Conservation (phyloP, 1,140 invertebrate species). For the Sycophaga agraensis region DNA sequence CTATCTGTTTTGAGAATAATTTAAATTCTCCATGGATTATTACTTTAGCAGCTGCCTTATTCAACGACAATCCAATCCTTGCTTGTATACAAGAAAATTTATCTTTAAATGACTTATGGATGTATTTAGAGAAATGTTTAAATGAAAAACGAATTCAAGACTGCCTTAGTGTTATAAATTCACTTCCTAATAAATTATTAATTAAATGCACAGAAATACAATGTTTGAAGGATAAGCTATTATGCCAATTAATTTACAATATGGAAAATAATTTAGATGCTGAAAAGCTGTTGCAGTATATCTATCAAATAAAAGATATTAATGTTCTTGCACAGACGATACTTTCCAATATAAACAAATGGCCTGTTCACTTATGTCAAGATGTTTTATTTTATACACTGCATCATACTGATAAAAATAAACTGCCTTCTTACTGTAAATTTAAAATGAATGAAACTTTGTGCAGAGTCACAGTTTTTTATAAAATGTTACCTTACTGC, state of each 20-base stretch:
- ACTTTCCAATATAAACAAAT: constrained; percentile 40
- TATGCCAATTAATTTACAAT: constrained; percentile 53
- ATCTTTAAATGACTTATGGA: constrained; percentile 39
- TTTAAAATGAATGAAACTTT: constrained; percentile 51
- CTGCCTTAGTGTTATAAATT: constrained; percentile 42
- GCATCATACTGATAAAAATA: constrained; percentile 39
- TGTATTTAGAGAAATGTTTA: constrained; percentile 37
- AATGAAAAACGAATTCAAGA: constrained; percentile 32
- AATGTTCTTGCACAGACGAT: constrained; percentile 40
- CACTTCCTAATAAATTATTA: constrained; percentile 37
- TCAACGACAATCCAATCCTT: constrained; percentile 55
- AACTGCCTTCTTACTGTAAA: constrained; percentile 47
- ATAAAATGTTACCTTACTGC: constrained; percentile 52
- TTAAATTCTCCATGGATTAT: constrained; percentile 50
- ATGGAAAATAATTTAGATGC: constrained; percentile 32
- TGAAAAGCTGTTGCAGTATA: constrained; percentile 32
- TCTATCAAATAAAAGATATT: constrained; percentile 48
- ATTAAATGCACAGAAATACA: constrained; percentile 44
- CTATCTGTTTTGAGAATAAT: constrained; percentile 52
- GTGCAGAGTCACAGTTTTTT: constrained; percentile 50
- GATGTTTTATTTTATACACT: constrained; percentile 38
- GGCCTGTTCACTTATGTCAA: constrained; percentile 45
- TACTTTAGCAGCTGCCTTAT: constrained; percentile 49
- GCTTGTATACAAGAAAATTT: constrained; percentile 55
- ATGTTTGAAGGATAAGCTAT: constrained; percentile 55